Conservation (phyloP, 2,888 invertebrate species). For the Drosophila quinaria region DNA sequence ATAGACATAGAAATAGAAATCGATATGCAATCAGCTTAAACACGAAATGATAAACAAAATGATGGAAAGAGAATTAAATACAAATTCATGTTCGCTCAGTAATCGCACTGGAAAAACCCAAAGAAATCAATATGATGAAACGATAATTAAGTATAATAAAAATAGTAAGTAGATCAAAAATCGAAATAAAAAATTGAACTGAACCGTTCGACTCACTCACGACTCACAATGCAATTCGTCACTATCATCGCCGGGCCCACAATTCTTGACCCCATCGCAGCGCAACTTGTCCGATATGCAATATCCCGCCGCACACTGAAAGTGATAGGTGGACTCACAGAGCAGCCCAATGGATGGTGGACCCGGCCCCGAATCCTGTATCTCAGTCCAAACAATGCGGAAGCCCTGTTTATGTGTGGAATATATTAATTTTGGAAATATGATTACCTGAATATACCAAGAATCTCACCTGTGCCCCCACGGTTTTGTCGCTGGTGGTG, state of each 20-base stretch:
- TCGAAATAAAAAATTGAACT: conserved; percentile 85
- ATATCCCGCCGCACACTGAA: conserved; percentile 91
- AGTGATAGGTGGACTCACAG: conserved; percentile 88
- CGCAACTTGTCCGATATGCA: conserved; percentile 92
- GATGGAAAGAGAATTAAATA: neutral
- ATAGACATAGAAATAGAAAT: conserved; percentile 11
- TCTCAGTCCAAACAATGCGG: conserved; percentile 97
- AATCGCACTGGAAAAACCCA: conserved; percentile 61
- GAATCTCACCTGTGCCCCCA: conserved; percentile 89
- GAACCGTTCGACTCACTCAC: conserved; percentile 87
- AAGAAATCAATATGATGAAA: conserved; percentile 45
- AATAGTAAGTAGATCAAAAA: conserved; percentile 57
- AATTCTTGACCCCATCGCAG: conserved; percentile 93
- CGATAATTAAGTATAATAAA: conserved; percentile 33
- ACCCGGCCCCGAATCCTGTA: conserved; percentile 88
- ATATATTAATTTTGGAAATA: neutral
- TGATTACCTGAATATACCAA: neutral
- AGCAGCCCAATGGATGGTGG: conserved; percentile 85
- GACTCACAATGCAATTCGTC: conserved; percentile 87
- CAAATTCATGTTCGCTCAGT: conserved; percentile 45
- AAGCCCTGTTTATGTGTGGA: conserved; percentile 89
- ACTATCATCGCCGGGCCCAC: conserved; percentile 87
- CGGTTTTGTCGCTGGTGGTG: conserved; percentile 97
- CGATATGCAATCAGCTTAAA: conserved; percentile 29
- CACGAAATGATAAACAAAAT: conserved; percentile 27